Base-by-base conservation (phyloP, 2,113 vertebrate species). In the Danionella cerebrum region DNA sequence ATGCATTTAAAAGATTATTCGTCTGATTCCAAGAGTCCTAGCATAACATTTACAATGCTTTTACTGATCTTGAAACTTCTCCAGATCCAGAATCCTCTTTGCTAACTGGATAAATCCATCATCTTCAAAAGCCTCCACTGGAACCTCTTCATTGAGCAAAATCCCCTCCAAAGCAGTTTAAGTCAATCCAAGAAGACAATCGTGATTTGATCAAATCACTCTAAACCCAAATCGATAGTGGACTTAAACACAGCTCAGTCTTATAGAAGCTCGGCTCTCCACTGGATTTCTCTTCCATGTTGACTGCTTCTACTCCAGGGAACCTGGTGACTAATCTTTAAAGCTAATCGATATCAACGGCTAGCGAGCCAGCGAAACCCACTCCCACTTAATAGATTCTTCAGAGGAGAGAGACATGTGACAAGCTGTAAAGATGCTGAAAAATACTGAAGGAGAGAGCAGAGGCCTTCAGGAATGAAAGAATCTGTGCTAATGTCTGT, bases 241-340 rank as follows among this genome's bases (percentile, higher is more conserved):
- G 42, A 47, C 55, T 58, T 69, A 58, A 58, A 44, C 47, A 36
- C 24, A 65, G 59, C 36, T 68, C 48, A 69, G 45, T 19, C 51
- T 47, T 13, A n/a, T n/a, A 35, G 31, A 47, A 53, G 13, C 41
- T 38, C 33, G 51, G 55, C 69, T 33, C 58, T 55, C 52, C 5
- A 2, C 31, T 50, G 50, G 18, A 58, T 65, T 47, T 69, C 48
- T 57, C 54, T 22, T 29, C 12, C 18, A n/a, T 13, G 41, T 16
- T 29, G n/a, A 48, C 41, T n/a, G 42, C 53, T 58, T 63, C 48
- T 19, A 39, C 44, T 45, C 58, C 24, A 51, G 59, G 52, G 66
- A 73, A 57, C 58, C 39, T 39, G n/a, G 51, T 52, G 60, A 29
- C 59, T 69, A 44, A 67, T 68, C 60, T 39, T 67, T 55, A 53